phyloP scores from a whole-genome alignment of 1,140 invertebrate genomes.

The Eupeodes corollae region DNA sequence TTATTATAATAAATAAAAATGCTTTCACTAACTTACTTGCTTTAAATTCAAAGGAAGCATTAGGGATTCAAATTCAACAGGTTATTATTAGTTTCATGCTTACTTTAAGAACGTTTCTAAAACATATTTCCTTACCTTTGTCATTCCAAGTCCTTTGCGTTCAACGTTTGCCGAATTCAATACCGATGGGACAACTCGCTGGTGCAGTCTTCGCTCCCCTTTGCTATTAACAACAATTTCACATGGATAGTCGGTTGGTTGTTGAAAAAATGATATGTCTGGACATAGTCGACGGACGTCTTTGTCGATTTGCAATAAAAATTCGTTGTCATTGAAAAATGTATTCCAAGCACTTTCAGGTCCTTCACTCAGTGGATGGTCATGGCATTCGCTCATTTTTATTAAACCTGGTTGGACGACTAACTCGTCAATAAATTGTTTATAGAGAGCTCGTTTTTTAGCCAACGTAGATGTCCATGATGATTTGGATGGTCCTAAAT shows the following conservation, averaged over 20 bases:
- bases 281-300: conserved; percentile 90
- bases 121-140: conserved; percentile 52
- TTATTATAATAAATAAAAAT: too few species aligned
- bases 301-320: conserved; percentile 89
- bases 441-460: conserved; percentile 64
- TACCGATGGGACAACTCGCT: conserved; percentile 74
- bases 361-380: conserved; percentile 88
- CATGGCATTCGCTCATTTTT: conserved; percentile 48
- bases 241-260: conserved; percentile 73
- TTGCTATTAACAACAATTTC: conserved; percentile 57
- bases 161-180: conserved; percentile 81
- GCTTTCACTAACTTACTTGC: too few species aligned
- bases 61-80: too few species aligned
- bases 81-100: too few species aligned
- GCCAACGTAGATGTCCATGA: conserved; percentile 53
- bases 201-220: conserved; percentile 69
- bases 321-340: conserved; percentile 93
- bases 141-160: conserved; percentile 75
- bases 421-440: conserved; percentile 78
- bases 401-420: conserved; percentile 62
- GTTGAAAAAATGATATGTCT: conserved; percentile 95
- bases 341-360: conserved; percentile 86
- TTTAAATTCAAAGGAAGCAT: too few species aligned
- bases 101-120: too few species aligned
- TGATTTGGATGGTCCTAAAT: conserved; percentile 54